phyloP scores from a whole-genome alignment of 2,888 invertebrate genomes.

The Machimus rusticus region DNA sequence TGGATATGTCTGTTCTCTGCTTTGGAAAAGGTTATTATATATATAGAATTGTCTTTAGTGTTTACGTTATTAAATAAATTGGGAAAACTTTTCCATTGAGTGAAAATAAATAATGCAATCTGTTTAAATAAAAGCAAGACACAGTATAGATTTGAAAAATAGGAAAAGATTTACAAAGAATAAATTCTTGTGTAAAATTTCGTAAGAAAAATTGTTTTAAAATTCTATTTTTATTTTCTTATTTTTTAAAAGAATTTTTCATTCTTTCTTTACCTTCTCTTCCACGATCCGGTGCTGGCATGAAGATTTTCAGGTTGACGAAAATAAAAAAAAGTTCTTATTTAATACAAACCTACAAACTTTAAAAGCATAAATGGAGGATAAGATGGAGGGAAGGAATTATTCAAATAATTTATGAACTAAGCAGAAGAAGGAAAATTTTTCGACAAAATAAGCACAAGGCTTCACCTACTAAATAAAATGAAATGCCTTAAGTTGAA shows the following conservation, averaged over 20 bases:
- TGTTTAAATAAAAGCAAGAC: constrained; percentile 18
- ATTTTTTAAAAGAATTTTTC: neutral
- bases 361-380: neutral
- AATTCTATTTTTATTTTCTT: neutral
- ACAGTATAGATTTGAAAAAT: constrained; percentile 10
- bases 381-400: neutral
- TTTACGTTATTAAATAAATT: neutral
- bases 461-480: neutral
- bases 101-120: neutral
- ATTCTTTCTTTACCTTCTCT: constrained; percentile 65
- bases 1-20: neutral
- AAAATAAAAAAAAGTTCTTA: constrained; percentile 19
- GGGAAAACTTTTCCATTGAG: neutral
- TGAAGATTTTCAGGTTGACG: constrained; percentile 57
- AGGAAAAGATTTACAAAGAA: constrained; percentile 13
- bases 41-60: neutral
- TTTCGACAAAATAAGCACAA: neutral
- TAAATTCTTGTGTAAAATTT: neutral
- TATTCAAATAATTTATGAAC: neutral
- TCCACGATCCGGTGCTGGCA: constrained; percentile 70
- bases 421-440: neutral
- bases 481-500: neutral
- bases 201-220: neutral
- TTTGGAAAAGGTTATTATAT: neutral
- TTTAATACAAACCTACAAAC: neutral